Evolutionary conservation across 1,140 invertebrate species (phyloP).

Genomic region (Camponotus vicinus): DNA sequence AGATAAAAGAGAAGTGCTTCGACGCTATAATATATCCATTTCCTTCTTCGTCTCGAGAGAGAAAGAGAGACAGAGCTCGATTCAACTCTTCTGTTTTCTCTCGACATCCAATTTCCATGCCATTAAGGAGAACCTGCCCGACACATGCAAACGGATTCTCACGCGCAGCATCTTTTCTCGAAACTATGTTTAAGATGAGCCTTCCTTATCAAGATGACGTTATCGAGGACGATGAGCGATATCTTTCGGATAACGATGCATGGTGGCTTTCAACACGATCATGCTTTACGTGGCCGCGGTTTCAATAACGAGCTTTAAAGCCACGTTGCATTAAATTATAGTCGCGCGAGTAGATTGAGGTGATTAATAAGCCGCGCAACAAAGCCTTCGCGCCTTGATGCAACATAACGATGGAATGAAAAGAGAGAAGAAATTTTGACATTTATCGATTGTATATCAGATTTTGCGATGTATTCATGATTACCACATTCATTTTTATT

Average conservation of each 20-base stretch:
- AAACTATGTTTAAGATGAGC: slow-evolving; percentile 54
- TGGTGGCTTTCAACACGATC: neutral
- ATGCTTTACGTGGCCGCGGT: neutral
- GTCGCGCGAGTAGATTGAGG: neutral
- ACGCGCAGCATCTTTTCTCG: slow-evolving; percentile 52
- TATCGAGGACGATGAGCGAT: slow-evolving; percentile 5
- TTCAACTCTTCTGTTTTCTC: slow-evolving; percentile 78
- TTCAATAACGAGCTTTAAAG: slow-evolving; percentile 28
- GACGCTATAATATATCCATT: slow-evolving; percentile 43
- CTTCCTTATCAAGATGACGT: slow-evolving; percentile 21
- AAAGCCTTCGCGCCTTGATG: slow-evolving; percentile 13
- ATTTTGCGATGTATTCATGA: neutral
- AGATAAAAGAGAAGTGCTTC: slow-evolving; percentile 14
- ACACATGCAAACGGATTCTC: slow-evolving; percentile 74
- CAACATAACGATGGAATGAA: neutral
- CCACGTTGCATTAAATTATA: slow-evolving; percentile 36
- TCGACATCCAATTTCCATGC: slow-evolving; percentile 85
- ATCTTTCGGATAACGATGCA: neutral
- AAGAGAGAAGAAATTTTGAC: neutral
- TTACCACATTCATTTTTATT: neutral
- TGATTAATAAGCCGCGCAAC: slow-evolving; percentile 34
- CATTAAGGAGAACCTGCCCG: slow-evolving; percentile 77
- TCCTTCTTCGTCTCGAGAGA: slow-evolving; percentile 56
- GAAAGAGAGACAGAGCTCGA: slow-evolving; percentile 36
- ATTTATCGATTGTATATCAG: neutral